Base-by-base conservation (phyloP, 2,113 vertebrate species). In the Corapipo altera region DNA sequence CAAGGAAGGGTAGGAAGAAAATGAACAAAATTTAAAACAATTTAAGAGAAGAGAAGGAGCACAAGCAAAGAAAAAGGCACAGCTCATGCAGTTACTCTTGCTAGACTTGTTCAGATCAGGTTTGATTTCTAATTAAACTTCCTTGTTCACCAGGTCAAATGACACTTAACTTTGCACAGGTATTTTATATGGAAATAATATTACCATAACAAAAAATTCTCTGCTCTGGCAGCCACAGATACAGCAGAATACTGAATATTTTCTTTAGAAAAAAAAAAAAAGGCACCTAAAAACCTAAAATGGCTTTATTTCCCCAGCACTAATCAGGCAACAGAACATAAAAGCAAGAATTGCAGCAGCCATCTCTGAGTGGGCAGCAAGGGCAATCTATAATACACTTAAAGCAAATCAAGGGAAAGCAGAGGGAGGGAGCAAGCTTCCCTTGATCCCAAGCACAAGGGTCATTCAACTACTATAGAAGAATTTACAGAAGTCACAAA, bases 91-190 rank as follows among this genome's bases (percentile, higher is more conserved):
- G 61, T 87, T 91, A 64, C 69, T 71, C 71, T 77, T 82, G 88
- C 41, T 81, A 79, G 44, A 91, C 92, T 89, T 78, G 92, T 81
- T 92, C 43, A 71, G 65, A 58, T 88, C 48, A 74, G 35, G 28
- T 93, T 88, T 96, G 65, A 86, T 86, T 78, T 84, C 76, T 91
- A 94, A 88, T 64, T 74, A 91, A 81, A 49, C 9, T 80, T 80
- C 76, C 52, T 80, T 77, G 46, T 80, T 95, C 32, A 30, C 20
- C 44, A 76, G 52, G 91, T 74, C 64, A 94, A 91, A 78, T 64
- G 7, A 66, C 59, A 88, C 44, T 62, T n/a, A 61, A 78, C 18
- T 71, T 71, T 65, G 83, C 35, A 3, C 19, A 89, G 72, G 57
- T 52, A 37, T 55, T 89, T 91, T 65, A 92, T n/a, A 54, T 23